Evolutionary conservation across 2,797 vertebrate species (phyloP), one percentile per base, ranked within the genome.

Genomic region (Caiman crocodilus): DNA sequence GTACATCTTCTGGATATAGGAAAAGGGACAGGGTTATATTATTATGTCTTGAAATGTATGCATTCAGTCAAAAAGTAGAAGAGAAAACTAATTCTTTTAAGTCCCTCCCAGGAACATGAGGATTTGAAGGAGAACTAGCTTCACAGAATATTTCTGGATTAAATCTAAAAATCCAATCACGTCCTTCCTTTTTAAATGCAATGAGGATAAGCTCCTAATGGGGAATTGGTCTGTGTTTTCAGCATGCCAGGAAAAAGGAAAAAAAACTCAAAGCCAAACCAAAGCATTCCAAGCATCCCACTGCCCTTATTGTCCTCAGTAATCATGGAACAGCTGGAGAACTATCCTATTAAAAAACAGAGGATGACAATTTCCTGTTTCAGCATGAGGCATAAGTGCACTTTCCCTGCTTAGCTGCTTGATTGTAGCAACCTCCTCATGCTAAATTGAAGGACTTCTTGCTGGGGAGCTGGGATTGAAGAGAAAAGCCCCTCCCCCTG

Each of bases 241-340:
- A 69, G 61, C 67, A 58, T 35, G 83, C 55, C 30, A 93, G 83
- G 58, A 84, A 82, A 28, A 57, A 0, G 42, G 4, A 57, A 26
- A 92, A 76, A 84, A 76, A 42, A 42, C 59, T 73, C 69, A 42
- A 11, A 65, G 94, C 42, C 42, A 50, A 50, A 50, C 42, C 9
- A 50, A 50, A 50, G 90, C 93, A 96, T 92, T 96, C 74, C 76
- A 95, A 85, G 28, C 92, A 93, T 95, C 81, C 79, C 74, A 84
- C 87, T 89, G 80, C 60, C 91, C 60, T 90, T 90, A 95, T 90
- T 96, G 8, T 95, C 96, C 89, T 94, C 67, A 69, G 56, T 85
- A 97, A 97, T 97, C 95, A 95, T 58, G 61, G 93, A 97, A 96
- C 96, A 92, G 88, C 88, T 96, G 93, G 95, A 97, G 94, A 96